Base-by-base conservation (phyloP, 2,888 invertebrate genomes). In the Hybos culiciformis region DNA sequence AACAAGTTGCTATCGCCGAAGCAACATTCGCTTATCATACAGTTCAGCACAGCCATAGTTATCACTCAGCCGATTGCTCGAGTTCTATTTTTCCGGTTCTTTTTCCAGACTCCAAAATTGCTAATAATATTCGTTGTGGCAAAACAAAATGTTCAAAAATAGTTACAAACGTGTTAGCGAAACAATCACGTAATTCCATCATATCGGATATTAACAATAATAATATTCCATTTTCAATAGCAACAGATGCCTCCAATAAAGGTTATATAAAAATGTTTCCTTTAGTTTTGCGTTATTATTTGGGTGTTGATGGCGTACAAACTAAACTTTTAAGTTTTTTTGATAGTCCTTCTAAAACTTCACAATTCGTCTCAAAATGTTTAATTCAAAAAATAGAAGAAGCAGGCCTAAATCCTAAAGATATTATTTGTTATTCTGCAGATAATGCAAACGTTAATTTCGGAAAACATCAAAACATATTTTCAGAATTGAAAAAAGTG, bases 401-500 rank as follows among this genome's bases (percentile, higher is more conserved):
- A 20, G 20, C 31, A 4, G 39, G 20, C 6, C 15, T 39, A 26
- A 14, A 39, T 26, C 32, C 32, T 9, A 20, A 32, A 20, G 14
- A 2, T 4, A 31, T 39, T 12, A 19, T 14, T 9, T 20, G 32
- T n/a, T 39, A 32, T 11, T 31, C 20, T 11, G 39, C 5, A 19
- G 39, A 39, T 19, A 39, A 39, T 14, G 32, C 32, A 7, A 31
- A 5, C 20, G 39, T 39, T 14, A 39, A 39, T 39, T 39, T 39
- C 32, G 32, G 26, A n/a, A 6, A 7, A 20, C 37, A 37, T 15
- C 37, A 37, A 21, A 37, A 21, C 14, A 21, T 37, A 5, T 37
- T 20, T 37, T 21, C 37, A n/a, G 33, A 33, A n/a, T 18, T 33
- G 7, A 5, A 8, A 8, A 15, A 33, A 33, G 17, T 33, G 3